These are phyloP conservation scores for Macropis europaea DNA, from an alignment of 2,888 invertebrate genomes.

Conservation along the genomic window DNA sequence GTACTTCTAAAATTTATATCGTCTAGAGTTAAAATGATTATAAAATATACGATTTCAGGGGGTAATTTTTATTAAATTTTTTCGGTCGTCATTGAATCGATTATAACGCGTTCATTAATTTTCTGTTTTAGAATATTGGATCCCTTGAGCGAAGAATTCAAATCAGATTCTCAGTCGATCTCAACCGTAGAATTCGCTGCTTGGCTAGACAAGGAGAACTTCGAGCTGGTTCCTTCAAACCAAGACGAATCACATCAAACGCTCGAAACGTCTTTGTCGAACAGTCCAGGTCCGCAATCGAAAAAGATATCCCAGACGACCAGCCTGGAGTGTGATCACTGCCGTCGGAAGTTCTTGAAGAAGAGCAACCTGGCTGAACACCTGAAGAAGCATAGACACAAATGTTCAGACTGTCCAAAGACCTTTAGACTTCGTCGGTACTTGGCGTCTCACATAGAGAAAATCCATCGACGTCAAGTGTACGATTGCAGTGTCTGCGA, in stretches of 20 bases:
- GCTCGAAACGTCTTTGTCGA: not conserved
- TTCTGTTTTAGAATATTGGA: conserved; percentile 63
- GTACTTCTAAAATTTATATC: too few species aligned
- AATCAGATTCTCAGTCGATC: not conserved
- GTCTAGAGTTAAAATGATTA: too few species aligned
- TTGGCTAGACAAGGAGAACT: conserved; percentile 28
- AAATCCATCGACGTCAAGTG: conserved; percentile 53
- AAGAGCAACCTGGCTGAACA: conserved; percentile 61
- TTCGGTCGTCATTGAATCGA: not conserved
- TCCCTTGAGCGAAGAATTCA: conserved; percentile 41
- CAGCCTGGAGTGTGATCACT: conserved; percentile 63
- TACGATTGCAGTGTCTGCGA: conserved; percentile 65
- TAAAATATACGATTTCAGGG: too few species aligned
- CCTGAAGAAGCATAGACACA: conserved; percentile 54
- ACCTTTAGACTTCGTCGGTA: conserved; percentile 54
- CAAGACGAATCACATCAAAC: not conserved
- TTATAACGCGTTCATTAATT: conserved; percentile 40
- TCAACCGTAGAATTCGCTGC: conserved; percentile 23
- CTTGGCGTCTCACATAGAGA: conserved; percentile 51
- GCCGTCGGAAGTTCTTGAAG: conserved; percentile 58
- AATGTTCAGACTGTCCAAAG: conserved; percentile 53
- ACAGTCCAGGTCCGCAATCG: not conserved
- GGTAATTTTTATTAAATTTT: too few species aligned
- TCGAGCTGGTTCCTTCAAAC: not conserved
- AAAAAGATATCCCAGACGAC: not conserved